phyloP scores from a whole-genome alignment of 2,113 vertebrate genomes.

The Hemicordylus capensis region DNA sequence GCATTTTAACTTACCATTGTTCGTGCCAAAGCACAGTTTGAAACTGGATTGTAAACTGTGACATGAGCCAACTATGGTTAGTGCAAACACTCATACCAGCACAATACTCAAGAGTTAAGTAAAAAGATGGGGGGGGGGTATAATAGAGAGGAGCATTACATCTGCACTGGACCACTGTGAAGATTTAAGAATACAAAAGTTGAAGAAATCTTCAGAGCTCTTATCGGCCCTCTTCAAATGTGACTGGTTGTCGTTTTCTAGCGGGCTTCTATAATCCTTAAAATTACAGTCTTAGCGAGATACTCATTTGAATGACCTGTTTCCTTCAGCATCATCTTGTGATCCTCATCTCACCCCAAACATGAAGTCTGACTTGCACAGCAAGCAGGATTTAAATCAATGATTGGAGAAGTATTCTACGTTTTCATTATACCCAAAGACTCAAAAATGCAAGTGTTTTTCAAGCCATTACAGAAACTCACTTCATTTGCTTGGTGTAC shows the following conservation, averaged over 20 bases:
- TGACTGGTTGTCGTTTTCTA: too few species aligned
- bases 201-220: neutral
- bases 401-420: neutral
- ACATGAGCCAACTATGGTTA: neutral
- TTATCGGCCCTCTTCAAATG: too few species aligned
- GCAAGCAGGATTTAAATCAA: neutral
- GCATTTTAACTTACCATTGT: neutral
- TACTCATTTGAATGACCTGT: too few species aligned
- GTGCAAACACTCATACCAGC: too few species aligned
- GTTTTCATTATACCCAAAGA: neutral
- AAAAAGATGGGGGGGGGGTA: too few species aligned
- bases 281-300: too few species aligned
- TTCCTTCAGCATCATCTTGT: neutral
- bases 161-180: neutral
- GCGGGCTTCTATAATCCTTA: too few species aligned
- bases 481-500: neutral
- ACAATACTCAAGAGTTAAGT: neutral
- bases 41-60: neutral
- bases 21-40: neutral
- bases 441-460: neutral
- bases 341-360: neutral
- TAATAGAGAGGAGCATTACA: neutral
- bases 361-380: neutral
- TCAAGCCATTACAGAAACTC: neutral
- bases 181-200: neutral